Base-by-base conservation (phyloP, 2,888 invertebrate species). In the Habrosyne pyritoides region DNA sequence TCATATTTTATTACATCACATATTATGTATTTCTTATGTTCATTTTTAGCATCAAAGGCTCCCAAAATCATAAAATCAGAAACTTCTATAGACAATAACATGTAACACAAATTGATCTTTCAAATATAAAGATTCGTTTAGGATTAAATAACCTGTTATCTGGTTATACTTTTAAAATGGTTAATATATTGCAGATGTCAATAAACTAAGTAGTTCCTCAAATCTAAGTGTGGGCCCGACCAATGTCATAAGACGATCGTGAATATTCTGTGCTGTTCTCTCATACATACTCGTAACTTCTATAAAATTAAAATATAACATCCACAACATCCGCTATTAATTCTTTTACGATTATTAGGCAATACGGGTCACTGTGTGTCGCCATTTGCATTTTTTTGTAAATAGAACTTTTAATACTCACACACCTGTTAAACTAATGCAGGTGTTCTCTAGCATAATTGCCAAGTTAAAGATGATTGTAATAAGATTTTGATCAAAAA, bases 291-390 rank as follows among this genome's bases (percentile, higher is more conserved):
- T n/a, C n/a, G 57, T 68, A 67, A 73, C 61, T 61, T 75, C 73
- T 73, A 79, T 84, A 75, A 84, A 79, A 81, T 75, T 77, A 73
- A 79, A 83, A 79, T 71, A 71, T 74, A 76, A 73, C 75, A 78
- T 75, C 69, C 61, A 72, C 72, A 68, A 76, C 83, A 80, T 85
- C 82, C 83, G 83, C 80, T 71, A 77, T 83, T 79, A 80, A 82
- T 73, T 70, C 58, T 75, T 79, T 78, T 74, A 82, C 71, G 79
- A 76, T 74, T 76, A 76, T 81, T 79, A 77, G 77, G 83, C 74
- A 64, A 73, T 65, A 64, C 60, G 63, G 55, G 53, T 53, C 52
- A 62, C 58, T 53, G 54, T 56, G 55, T 60, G 66, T 61, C 53
- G 61, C 56, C 57, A 67, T 63, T 62, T 54, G 52, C 53, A 57